A percentile compares a stretch with the other conserved stretches of the same genome.
phyloP scores from a whole-genome alignment of 2,797 vertebrate genomes.

The Pangasius mekongensis region DNA sequence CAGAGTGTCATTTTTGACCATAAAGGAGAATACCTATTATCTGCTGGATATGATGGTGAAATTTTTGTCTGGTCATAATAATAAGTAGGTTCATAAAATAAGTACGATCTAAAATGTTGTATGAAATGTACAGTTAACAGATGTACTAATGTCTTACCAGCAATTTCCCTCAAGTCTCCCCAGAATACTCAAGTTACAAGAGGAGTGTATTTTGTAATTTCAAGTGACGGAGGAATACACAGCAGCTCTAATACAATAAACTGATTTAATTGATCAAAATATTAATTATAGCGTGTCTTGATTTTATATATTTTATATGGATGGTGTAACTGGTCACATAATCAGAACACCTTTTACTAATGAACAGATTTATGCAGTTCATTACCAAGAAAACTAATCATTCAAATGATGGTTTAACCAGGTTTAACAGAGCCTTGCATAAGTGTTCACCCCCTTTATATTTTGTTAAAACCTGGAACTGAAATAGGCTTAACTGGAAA shows the following conservation, averaged over 20 bases:
- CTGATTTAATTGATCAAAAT: not conserved
- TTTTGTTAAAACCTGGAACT: not conserved
- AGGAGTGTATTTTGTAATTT: not conserved
- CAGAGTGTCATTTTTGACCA: slow-evolving; percentile 74
- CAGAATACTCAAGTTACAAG: not conserved
- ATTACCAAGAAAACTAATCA: not conserved
- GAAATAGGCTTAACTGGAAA: not conserved
- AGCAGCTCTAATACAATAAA: not conserved
- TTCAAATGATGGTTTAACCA: not conserved
- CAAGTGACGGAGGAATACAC: not conserved
- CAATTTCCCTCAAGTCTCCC: not conserved
- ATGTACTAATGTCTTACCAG: not conserved
- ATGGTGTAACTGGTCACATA: not conserved
- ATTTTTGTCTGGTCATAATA: slow-evolving; percentile 69
- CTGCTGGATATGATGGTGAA: slow-evolving; percentile 73
- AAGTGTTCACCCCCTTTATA: not conserved
- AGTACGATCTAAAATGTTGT: not conserved
- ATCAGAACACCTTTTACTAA: not conserved
- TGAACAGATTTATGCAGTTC: not conserved
- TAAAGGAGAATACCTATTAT: slow-evolving; percentile 71
- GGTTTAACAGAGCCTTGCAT: no score
- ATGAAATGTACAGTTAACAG: not conserved
- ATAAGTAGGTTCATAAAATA: not conserved
- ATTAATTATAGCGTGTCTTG: not conserved
- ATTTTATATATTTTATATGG: not conserved